Conservation (phyloP, 2,797 vertebrate genomes). For the Chelmon rostratus region DNA sequence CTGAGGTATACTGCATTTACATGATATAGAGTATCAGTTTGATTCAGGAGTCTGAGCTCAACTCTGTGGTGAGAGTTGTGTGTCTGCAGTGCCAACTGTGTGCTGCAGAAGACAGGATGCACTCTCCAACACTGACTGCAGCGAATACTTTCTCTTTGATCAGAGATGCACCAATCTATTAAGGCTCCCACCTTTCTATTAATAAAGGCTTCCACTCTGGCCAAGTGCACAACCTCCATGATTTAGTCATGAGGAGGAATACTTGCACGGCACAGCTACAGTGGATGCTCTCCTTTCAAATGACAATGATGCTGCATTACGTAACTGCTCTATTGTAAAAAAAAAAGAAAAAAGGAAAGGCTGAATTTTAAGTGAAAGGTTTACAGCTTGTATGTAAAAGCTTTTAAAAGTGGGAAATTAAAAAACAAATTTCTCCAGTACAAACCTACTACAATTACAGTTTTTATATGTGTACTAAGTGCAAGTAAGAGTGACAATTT, state of each 20-base stretch:
- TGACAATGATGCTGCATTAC: neutral
- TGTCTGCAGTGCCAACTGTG: slow-evolving; percentile 1
- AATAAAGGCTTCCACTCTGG: slow-evolving; percentile 42
- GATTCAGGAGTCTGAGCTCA: slow-evolving; percentile 20
- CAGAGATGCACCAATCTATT: slow-evolving; percentile 42
- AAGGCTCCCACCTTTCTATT: slow-evolving; percentile 44
- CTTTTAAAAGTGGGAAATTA: neutral
- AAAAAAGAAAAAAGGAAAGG: slow-evolving; percentile 23
- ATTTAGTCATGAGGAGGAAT: slow-evolving; percentile 38
- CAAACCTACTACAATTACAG: neutral
- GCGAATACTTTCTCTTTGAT: slow-evolving; percentile 40
- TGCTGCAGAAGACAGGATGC: slow-evolving; percentile 24
- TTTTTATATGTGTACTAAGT: slow-evolving; percentile 2
- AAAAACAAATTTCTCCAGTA: neutral
- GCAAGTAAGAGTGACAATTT: slow-evolving; percentile 16
- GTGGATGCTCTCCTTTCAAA: slow-evolving; percentile 1
- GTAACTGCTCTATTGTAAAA: neutral
- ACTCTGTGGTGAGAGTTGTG: slow-evolving; percentile 15
- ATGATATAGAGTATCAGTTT: neutral
- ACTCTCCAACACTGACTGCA: slow-evolving; percentile 15
- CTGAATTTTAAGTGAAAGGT: slow-evolving; percentile 7
- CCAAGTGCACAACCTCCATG: slow-evolving; percentile 49
- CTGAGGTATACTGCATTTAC: neutral
- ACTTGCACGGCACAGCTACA: slow-evolving; percentile 16
- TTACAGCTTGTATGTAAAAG: slow-evolving; percentile 3